A percentile compares a stretch with the other conserved stretches of the same genome.
These are phyloP conservation scores for Dasysyrphus tricinctus DNA, from an alignment of 2,888 invertebrate genomes.

Conservation along the genomic window DNA sequence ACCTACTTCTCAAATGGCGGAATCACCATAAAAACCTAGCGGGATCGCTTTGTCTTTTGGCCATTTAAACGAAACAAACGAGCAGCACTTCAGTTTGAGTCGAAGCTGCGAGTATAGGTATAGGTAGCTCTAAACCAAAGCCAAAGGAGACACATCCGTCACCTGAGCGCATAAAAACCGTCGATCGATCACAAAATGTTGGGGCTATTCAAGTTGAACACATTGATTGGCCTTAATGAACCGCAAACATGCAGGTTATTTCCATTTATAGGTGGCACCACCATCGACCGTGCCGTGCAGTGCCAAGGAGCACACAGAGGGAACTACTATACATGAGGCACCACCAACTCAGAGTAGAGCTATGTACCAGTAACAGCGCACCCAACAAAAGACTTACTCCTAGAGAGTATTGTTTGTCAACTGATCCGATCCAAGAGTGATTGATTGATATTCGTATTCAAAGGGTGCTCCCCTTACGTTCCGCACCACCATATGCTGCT, in stretches of 20 bases:
- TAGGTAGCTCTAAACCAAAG: constrained; percentile 11
- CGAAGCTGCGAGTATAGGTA: neutral
- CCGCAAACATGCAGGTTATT: constrained; percentile 76
- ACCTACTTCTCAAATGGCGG: constrained; percentile 32
- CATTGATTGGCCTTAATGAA: constrained; percentile 76
- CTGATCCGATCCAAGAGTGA: constrained; percentile 64
- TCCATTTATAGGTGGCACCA: constrained; percentile 73
- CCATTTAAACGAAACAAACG: constrained; percentile 52
- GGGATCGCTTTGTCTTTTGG: constrained; percentile 73
- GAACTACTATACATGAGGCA: constrained; percentile 18
- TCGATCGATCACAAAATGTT: constrained; percentile 73
- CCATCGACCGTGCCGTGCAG: constrained; percentile 1
- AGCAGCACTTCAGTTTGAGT: constrained; percentile 18
- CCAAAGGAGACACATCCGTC: constrained; percentile 72
- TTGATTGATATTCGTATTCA: constrained; percentile 74
- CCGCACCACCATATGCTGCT: neutral
- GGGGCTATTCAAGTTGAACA: constrained; percentile 63
- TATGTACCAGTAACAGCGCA: constrained; percentile 16
- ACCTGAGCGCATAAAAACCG: constrained; percentile 71
- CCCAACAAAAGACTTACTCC: constrained; percentile 41
- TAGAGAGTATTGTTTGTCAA: constrained; percentile 67
- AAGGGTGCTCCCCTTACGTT: constrained; percentile 51
- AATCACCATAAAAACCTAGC: constrained; percentile 72
- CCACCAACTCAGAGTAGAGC: constrained; percentile 4
- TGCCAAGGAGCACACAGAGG: constrained; percentile 37